A percentile compares a stretch with the other conserved stretches of the same genome.
Evolutionary conservation across 2,888 invertebrate species (phyloP).

Genomic region (Drosophila infuscata): DNA sequence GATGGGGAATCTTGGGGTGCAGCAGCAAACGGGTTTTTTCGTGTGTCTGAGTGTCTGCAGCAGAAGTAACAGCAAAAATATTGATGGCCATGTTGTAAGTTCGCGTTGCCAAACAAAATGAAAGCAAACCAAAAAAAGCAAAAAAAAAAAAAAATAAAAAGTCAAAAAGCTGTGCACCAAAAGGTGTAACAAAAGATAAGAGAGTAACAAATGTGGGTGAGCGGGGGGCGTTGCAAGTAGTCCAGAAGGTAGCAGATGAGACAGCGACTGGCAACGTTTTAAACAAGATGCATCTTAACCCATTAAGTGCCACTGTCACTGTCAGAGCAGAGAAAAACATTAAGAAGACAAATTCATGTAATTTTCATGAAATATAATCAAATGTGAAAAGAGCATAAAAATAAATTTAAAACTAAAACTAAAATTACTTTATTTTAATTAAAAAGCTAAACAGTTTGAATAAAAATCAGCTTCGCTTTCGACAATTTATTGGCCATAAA

Average conservation of each 20-base stretch:
- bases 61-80: slow-evolving; percentile 51
- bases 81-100: slow-evolving; percentile 72
- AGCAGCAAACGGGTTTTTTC: slow-evolving; percentile 59
- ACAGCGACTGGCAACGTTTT: slow-evolving; percentile 26
- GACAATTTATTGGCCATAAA: neutral
- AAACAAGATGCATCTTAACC: slow-evolving; percentile 45
- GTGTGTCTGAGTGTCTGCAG: slow-evolving; percentile 28
- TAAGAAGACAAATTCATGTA: neutral
- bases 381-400: neutral
- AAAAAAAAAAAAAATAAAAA: slow-evolving; percentile 12
- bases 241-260: neutral
- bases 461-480: neutral
- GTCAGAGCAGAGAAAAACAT: neutral
- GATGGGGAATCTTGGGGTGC: slow-evolving; percentile 43
- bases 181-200: slow-evolving; percentile 33
- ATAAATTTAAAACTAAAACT: neutral
- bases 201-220: neutral
- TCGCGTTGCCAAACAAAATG: slow-evolving; percentile 31
- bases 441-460: neutral
- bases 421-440: neutral
- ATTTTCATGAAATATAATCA: neutral
- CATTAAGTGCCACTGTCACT: slow-evolving; percentile 36
- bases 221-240: neutral
- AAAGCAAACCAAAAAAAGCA: too few species aligned
- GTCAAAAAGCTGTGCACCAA: slow-evolving; percentile 51